Evolutionary conservation across 2,113 vertebrate species (phyloP), one percentile per base, ranked within the genome.

Genomic region (Chloropsis cyanopogon): DNA sequence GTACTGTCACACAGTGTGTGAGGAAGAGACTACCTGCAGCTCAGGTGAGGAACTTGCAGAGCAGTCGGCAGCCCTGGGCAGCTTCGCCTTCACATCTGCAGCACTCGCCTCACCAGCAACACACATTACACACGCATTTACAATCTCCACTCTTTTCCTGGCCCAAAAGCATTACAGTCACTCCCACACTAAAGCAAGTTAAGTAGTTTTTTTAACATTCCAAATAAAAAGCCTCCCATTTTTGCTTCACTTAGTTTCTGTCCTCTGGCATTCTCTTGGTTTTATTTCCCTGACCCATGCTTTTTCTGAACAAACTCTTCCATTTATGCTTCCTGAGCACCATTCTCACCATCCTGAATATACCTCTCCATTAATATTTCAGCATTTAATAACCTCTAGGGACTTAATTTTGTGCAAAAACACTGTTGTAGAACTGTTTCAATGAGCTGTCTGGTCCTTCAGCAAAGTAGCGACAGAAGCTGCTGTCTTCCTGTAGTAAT

Each of bases 11-110:
- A 19, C 5, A 21, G 12, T 0, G 18, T 12, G 20, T 47, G 42
- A 54, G 21, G 42, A 49, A 63, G 7, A 49, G 18, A 37, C 6
- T 6, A 31, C 21, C 17, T 56, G 46, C 33, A 44, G n/a, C 9
- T 25, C 17, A 29, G 35, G 53, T 0, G 0, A 41, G 50, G 31
- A 11, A 17, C 25, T 28, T 0, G 0, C 23, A 44, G 39, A 57
- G 68, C 37, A 57, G 41, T 41, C 0, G 0, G 47, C 29, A 46
- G 11, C 33, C 46, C 52, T 14, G 24, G 37, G 54, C 50, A 93
- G n/a, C 42, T 15, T 2, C 4, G 3, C 26, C 53, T 73, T n/a
- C 77, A 54, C 42, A 50, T n/a, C 21, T 12, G 16, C 1, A 0
- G 18, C 7, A 44, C 8, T 60, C 7, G 3, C 22, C 63, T 31